Percentiles rank a stretch among this genome's conserved stretches.
Evolutionary conservation across 2,113 vertebrate genomes (phyloP).

Genomic region (Elephantulus edwardii): DNA sequence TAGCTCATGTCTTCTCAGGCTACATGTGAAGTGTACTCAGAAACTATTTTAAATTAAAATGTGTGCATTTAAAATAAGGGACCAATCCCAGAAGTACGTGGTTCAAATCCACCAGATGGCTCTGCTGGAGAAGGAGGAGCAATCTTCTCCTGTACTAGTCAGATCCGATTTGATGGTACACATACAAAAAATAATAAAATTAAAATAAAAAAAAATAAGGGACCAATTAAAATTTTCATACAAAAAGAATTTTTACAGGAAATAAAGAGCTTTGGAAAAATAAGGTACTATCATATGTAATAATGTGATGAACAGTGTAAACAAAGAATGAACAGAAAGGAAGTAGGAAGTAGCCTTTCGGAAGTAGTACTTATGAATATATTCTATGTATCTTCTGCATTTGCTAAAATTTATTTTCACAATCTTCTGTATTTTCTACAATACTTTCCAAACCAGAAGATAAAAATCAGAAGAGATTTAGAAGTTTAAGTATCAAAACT

Average conservation of each 20-base stretch:
- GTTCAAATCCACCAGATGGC: too few species aligned
- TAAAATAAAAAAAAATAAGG: too few species aligned
- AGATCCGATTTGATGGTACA: too few species aligned
- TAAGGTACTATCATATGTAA: background rate
- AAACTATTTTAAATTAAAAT: conserved; percentile 18
- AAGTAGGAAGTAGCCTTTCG: background rate
- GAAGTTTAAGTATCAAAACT: conserved; percentile 5
- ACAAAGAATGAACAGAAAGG: background rate
- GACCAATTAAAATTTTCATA: background rate
- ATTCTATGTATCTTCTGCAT: conserved; percentile 9
- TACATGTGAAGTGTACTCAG: background rate
- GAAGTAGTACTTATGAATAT: background rate
- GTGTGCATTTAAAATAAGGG: background rate
- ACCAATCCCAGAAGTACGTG: too few species aligned
- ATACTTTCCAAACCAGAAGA: conserved; percentile 21
- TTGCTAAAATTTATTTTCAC: conserved; percentile 2
- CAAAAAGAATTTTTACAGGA: conserved; percentile 26
- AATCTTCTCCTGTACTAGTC: too few species aligned
- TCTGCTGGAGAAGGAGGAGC: too few species aligned
- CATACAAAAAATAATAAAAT: too few species aligned
- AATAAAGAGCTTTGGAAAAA: conserved; percentile 22
- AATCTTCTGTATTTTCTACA: conserved; percentile 31
- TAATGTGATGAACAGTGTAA: background rate
- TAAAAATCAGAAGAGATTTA: conserved; percentile 31
- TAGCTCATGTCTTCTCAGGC: too few species aligned